Evolutionary conservation across 2,888 invertebrate species (phyloP), one percentile per base, ranked within the genome.

Genomic region (Nineta flava): DNA sequence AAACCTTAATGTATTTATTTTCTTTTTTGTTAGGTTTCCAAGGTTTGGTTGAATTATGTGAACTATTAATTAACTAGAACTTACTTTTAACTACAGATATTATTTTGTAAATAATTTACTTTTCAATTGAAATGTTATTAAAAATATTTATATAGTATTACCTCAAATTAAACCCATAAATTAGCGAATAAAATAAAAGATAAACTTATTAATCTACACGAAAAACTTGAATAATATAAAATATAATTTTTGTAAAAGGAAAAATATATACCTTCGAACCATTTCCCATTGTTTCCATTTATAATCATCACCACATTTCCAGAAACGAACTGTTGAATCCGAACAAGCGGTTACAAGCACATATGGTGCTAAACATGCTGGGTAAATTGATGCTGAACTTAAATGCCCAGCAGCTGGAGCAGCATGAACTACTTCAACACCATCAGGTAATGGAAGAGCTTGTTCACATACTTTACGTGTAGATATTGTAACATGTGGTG

Each of bases 311-410:
- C 79, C 73, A 59, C 87, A 87, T 59, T 82, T 86, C 92, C 92
- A 92, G 65, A 92, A 92, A 51, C 91, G 78, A 35, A 92, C 78
- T 0, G 86, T 81, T 54, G 93, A 92, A 63, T 99, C 97, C 10
- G 91, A 86, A 63, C 96, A 97, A 1, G 95, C 94, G 0, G 96
- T 95, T 0, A 92, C 87, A 52, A 99, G 77, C 53, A 94, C 88
- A 64, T 96, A 99, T 0, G 97, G 97, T 0, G 97, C 94, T 61
- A 94, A 81, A 67, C 97, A 99, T n/a, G 96, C 96, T 4, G 97
- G 96, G 69, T 97, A 97, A 59, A 99, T 93, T 19, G 94, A 94
- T 0, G 97, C 93, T 0, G 96, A 96, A 63, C 95, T 93, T 42
- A 97, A 73, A 66, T 97, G 97, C 0, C 97, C 97, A 1, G 96